phyloP scores from a whole-genome alignment of 2,888 invertebrate species.

The Anagyrus pseudococci region DNA sequence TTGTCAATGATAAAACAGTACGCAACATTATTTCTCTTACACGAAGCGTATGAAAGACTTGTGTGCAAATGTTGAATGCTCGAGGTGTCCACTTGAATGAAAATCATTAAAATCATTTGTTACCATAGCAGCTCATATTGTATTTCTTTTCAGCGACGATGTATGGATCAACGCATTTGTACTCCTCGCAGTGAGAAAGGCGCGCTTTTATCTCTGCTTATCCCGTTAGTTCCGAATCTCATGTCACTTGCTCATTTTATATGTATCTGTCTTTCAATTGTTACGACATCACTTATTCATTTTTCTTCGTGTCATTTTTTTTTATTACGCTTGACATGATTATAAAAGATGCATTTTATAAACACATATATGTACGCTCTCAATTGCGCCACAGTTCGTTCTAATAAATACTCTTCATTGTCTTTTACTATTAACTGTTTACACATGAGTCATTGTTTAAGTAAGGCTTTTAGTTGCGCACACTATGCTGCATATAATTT shows the following conservation, averaged over 20 bases:
- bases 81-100: conserved; percentile 11
- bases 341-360: too few species aligned
- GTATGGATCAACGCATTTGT: conserved; percentile 57
- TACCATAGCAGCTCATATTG: conserved; percentile 45
- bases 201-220: conserved; percentile 46
- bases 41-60: background rate
- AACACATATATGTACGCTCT: too few species aligned
- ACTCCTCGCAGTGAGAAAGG: conserved; percentile 53
- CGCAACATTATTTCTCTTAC: background rate
- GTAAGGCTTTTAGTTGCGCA: too few species aligned
- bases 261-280: conserved; percentile 1
- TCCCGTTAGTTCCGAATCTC: conserved; percentile 54
- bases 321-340: background rate
- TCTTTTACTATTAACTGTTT: too few species aligned
- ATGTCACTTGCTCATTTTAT: conserved; percentile 28
- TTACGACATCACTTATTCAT: conserved; percentile 9
- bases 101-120: background rate
- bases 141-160: conserved; percentile 59
- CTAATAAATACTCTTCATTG: too few species aligned
- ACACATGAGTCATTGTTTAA: too few species aligned
- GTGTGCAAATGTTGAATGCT: conserved; percentile 22
- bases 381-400: too few species aligned
- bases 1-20: background rate
- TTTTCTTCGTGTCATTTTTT: conserved; percentile 8
- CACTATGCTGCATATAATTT: too few species aligned